Percentiles rank a stretch among this genome's conserved stretches.
Evolutionary conservation across 2,888 invertebrate species (phyloP).

Genomic region (Phorcus lineatus): DNA sequence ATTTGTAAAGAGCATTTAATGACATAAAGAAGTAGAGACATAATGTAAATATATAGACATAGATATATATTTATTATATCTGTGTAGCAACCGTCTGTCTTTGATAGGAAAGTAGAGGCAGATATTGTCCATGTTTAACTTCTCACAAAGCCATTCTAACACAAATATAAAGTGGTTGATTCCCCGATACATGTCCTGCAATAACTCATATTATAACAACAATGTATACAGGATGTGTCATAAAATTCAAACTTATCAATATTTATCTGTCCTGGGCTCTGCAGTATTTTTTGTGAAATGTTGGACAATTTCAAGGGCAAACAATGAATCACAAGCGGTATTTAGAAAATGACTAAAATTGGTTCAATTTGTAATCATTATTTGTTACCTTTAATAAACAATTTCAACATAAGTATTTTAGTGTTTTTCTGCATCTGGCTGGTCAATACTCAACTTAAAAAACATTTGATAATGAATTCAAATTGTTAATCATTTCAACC

Average conservation of each 20-base stretch:
- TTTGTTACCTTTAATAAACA: too few species aligned
- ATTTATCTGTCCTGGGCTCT: neutral
- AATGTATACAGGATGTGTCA: neutral
- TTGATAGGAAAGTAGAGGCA: too few species aligned
- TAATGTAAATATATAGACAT: neutral
- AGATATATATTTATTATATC: too few species aligned
- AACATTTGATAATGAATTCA: too few species aligned
- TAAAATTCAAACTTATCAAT: conserved; percentile 17
- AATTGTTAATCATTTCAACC: too few species aligned
- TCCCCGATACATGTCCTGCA: neutral
- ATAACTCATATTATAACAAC: conserved; percentile 1
- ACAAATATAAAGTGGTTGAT: neutral
- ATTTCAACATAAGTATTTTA: too few species aligned
- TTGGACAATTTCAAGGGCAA: neutral
- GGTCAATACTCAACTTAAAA: too few species aligned
- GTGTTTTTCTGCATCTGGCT: too few species aligned
- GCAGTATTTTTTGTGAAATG: neutral
- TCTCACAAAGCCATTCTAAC: conserved; percentile 15
- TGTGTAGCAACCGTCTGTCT: too few species aligned
- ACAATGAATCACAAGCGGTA: too few species aligned
- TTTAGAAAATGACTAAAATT: too few species aligned
- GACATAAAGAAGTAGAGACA: neutral
- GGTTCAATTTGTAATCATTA: too few species aligned
- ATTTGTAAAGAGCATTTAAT: neutral
- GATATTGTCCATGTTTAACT: conserved; percentile 3